Conservation (phyloP, 64 coral and sea anemone species). For the Actinia equina region DNA sequence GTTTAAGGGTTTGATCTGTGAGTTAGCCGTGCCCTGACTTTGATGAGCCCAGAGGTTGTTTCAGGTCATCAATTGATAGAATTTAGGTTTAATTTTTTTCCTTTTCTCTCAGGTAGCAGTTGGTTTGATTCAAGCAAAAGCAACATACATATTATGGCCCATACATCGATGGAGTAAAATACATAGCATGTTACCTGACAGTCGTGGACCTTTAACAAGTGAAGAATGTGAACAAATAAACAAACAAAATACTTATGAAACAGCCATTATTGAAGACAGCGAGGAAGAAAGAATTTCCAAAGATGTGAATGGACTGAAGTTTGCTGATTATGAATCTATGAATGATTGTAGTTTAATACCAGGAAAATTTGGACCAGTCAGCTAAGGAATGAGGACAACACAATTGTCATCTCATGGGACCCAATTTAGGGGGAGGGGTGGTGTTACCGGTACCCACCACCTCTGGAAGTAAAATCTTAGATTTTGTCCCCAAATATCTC, state of each 20-base stretch:
- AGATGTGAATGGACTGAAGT: not conserved
- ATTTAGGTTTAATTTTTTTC: not conserved
- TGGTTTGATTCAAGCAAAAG: slow-evolving; percentile 81
- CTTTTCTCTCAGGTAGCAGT: slow-evolving; percentile 61
- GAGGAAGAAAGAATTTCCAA: not conserved
- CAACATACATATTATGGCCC: slow-evolving; percentile 87
- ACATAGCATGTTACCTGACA: slow-evolving; percentile 28
- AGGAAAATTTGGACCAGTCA: slow-evolving; percentile 33
- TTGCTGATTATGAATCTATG: slow-evolving; percentile 18
- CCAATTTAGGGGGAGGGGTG: too few relatives aligned
- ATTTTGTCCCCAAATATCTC: too few relatives aligned
- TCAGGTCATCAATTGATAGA: too few relatives aligned
- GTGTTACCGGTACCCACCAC: too few relatives aligned
- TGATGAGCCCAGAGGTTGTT: too few relatives aligned
- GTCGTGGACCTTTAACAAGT: slow-evolving; percentile 4
- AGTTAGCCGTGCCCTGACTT: too few relatives aligned
- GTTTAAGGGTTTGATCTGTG: too few relatives aligned
- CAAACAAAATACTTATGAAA: not conserved
- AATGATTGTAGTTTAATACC: slow-evolving; percentile 23
- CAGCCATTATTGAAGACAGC: not conserved
- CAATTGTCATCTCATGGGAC: too few relatives aligned
- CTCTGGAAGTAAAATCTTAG: too few relatives aligned
- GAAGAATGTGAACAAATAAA: slow-evolving; percentile 8
- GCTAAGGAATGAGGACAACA: too few relatives aligned
- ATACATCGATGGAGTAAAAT: slow-evolving; percentile 68